These are phyloP conservation scores for Trinorchestia longiramus DNA, from an alignment of 1,140 invertebrate genomes.

Conservation along the genomic window DNA sequence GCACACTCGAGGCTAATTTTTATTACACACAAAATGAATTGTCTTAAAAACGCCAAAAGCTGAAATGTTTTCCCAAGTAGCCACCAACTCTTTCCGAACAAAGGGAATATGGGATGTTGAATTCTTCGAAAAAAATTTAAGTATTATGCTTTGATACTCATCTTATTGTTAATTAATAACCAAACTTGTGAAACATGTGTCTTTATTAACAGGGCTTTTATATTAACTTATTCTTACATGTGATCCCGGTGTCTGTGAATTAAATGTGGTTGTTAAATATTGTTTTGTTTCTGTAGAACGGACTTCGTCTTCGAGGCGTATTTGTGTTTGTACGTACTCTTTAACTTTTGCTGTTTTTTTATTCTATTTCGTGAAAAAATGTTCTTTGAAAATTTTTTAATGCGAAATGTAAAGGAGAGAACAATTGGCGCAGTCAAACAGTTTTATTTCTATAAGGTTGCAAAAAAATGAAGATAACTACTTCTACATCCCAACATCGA, in stretches of 20 bases:
- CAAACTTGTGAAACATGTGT: not conserved
- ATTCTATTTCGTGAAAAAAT: not conserved
- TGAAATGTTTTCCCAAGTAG: too few species aligned
- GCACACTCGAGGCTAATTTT: too few species aligned
- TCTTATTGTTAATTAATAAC: not conserved
- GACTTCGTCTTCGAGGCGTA: not conserved
- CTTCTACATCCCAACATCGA: too few species aligned
- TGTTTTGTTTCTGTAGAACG: not conserved
- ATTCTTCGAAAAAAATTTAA: not conserved
- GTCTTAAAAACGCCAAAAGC: too few species aligned
- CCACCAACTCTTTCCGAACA: too few species aligned
- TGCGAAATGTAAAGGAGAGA: not conserved
- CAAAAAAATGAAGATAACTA: too few species aligned
- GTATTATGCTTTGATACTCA: not conserved
- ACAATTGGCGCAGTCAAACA: not conserved
- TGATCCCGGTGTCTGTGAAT: too few species aligned
- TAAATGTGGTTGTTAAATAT: not conserved
- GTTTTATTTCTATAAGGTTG: too few species aligned
- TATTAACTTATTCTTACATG: not conserved
- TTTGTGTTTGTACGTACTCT: not conserved
- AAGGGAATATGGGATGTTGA: not conserved
- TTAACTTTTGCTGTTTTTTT: not conserved
- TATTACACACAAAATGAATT: too few species aligned
- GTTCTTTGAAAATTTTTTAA: not conserved
- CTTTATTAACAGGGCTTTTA: not conserved